These are phyloP conservation scores for Orthonevra nobilis DNA, from an alignment of 2,888 invertebrate genomes.

Conservation along the genomic window DNA sequence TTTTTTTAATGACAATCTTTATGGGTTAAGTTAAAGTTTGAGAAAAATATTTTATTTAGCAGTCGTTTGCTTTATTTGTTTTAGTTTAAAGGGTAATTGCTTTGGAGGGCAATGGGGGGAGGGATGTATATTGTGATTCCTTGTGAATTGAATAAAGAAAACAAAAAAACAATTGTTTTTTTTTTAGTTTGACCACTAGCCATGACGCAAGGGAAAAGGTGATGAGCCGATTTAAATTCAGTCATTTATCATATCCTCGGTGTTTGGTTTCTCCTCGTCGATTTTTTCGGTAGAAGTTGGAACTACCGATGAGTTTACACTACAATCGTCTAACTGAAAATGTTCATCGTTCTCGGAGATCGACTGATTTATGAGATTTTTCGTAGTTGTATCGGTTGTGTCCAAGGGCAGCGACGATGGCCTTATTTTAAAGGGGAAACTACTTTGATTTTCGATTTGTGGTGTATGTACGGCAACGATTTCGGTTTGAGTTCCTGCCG, in stretches of 20 bases:
- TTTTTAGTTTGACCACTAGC: neutral
- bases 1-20: slow-evolving; percentile 45
- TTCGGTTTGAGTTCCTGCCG: slow-evolving; percentile 88
- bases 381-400: slow-evolving; percentile 58
- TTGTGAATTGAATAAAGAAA: slow-evolving; percentile 17
- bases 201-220: neutral
- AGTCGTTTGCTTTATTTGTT: slow-evolving; percentile 19
- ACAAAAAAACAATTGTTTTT: slow-evolving; percentile 16
- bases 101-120: slow-evolving; percentile 56
- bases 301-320: neutral
- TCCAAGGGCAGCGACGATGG: slow-evolving; percentile 79
- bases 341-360: slow-evolving; percentile 50
- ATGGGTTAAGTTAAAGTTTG: slow-evolving; percentile 42
- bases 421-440: slow-evolving; percentile 80
- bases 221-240: slow-evolving; percentile 14
- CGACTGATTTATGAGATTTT: slow-evolving; percentile 54
- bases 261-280: slow-evolving; percentile 71
- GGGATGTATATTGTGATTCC: slow-evolving; percentile 17
- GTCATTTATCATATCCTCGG: slow-evolving; percentile 37
- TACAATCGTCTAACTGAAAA: slow-evolving; percentile 2
- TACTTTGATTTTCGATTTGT: slow-evolving; percentile 82
- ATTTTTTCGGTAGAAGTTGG: slow-evolving; percentile 69
- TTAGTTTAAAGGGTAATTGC: slow-evolving; percentile 19
- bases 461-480: slow-evolving; percentile 89
- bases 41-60: slow-evolving; percentile 35